phyloP scores from a whole-genome alignment of 2,888 invertebrate genomes.

The Hofmannophila pseudospretella region DNA sequence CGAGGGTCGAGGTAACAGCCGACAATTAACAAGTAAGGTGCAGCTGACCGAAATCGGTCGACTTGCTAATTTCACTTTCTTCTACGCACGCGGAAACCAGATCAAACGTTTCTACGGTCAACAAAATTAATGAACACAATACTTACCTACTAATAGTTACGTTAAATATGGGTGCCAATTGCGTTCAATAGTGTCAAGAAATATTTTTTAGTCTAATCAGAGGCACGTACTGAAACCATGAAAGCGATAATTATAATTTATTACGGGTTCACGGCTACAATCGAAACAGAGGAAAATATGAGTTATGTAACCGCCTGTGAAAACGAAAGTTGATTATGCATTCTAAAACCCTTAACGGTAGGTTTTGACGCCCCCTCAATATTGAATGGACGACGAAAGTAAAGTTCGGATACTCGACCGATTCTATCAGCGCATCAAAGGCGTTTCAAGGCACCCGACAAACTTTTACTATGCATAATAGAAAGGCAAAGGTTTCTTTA shows the following conservation, averaged over 20 bases:
- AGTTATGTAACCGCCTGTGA: constrained; percentile 20
- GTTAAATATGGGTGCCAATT: too few relatives aligned
- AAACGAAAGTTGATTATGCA: constrained; percentile 32
- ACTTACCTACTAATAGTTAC: too few relatives aligned
- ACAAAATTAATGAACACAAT: too few relatives aligned
- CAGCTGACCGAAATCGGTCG: constrained; percentile 27
- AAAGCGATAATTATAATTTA: too few relatives aligned
- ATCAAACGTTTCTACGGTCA: too few relatives aligned
- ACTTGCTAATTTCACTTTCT: constrained; percentile 36
- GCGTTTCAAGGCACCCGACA: background rate
- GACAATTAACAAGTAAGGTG: constrained; percentile 26
- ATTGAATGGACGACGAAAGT: constrained; percentile 34
- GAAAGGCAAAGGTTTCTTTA: background rate
- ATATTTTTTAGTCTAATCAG: too few relatives aligned
- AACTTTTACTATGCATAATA: constrained; percentile 2
- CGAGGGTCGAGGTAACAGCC: too few relatives aligned
- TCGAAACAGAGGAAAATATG: constrained; percentile 16
- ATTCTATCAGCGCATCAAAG: constrained; percentile 25
- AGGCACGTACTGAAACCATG: too few relatives aligned
- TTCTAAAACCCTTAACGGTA: constrained; percentile 22
- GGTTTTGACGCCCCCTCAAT: constrained; percentile 24
- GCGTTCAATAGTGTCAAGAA: too few relatives aligned
- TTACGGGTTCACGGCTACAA: too few relatives aligned
- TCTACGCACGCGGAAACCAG: constrained; percentile 1
- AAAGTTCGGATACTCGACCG: constrained; percentile 24